phyloP scores from a whole-genome alignment of 2,888 invertebrate species.

The Marasmarcha lunaedactyla region DNA sequence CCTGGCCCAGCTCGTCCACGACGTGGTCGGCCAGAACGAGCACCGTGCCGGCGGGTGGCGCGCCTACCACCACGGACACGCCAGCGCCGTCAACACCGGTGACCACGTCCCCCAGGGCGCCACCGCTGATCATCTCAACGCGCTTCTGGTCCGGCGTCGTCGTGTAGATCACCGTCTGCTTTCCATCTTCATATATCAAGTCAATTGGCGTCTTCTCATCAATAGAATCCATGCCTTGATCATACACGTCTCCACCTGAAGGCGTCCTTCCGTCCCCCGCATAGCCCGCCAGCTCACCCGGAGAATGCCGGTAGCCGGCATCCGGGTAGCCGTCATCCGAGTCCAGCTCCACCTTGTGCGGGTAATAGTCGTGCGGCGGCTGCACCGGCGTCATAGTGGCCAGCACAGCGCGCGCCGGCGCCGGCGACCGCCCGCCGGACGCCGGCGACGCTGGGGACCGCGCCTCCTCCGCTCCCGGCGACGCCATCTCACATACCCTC shows the following conservation, averaged over 20 bases:
- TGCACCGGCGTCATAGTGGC: constrained; percentile 89
- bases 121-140: constrained; percentile 81
- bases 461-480: constrained; percentile 55
- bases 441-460: constrained; percentile 60
- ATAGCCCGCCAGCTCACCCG: constrained; percentile 61
- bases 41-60: constrained; percentile 70
- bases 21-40: constrained; percentile 80
- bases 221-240: constrained; percentile 60
- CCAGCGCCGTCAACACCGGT: constrained; percentile 64
- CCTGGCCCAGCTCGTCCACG: constrained; percentile 76
- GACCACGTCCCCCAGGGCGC: constrained; percentile 62
- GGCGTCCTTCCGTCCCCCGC: constrained; percentile 71
- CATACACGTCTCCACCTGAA: constrained; percentile 62
- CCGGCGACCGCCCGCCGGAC: constrained; percentile 70
- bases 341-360: constrained; percentile 74
- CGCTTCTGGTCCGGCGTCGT: constrained; percentile 83
- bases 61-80: constrained; percentile 57
- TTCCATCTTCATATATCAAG: constrained; percentile 86
- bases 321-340: constrained; percentile 71
- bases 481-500: constrained; percentile 44
- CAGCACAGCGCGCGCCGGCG: constrained; percentile 79
- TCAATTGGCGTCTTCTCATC: constrained; percentile 83
- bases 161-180: constrained; percentile 87
- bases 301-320: constrained; percentile 70
- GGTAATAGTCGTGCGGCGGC: constrained; percentile 80